Conservation (phyloP, 2,113 vertebrate species). For the Delphinus delphis region DNA sequence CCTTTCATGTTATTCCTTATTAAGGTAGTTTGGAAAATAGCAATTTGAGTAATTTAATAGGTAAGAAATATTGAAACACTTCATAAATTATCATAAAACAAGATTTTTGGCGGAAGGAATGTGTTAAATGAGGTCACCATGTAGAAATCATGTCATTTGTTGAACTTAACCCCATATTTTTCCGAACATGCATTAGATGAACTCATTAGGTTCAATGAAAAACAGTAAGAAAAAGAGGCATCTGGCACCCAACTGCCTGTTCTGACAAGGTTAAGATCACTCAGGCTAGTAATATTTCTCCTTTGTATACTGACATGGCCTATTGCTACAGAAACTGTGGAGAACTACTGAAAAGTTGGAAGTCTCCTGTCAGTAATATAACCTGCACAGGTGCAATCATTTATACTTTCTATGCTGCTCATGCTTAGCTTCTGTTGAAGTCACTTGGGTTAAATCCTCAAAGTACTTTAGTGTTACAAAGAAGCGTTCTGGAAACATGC, state of each 20-base stretch:
- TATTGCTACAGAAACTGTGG: conserved; percentile 72
- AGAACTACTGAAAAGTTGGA: conserved; percentile 70
- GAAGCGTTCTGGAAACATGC: not conserved
- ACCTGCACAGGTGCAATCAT: conserved; percentile 17
- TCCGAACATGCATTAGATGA: conserved; percentile 82
- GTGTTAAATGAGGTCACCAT: conserved; percentile 82
- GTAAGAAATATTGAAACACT: conserved; percentile 78
- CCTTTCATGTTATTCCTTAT: not conserved
- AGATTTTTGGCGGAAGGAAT: conserved; percentile 79
- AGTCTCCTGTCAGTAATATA: conserved; percentile 52
- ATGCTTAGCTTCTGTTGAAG: conserved; percentile 29
- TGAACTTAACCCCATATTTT: conserved; percentile 83
- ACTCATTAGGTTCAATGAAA: conserved; percentile 84
- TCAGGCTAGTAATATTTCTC: conserved; percentile 67
- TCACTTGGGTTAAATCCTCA: conserved; percentile 23
- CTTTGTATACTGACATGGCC: conserved; percentile 64
- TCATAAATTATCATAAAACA: conserved; percentile 82
- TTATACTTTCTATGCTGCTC: conserved; percentile 47
- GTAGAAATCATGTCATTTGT: conserved; percentile 81
- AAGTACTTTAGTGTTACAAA: not conserved
- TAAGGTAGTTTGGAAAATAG: conserved; percentile 58
- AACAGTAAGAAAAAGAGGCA: conserved; percentile 81
- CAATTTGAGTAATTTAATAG: conserved; percentile 79
- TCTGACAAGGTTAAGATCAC: conserved; percentile 70
- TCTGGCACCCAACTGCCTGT: conserved; percentile 80